Evolutionary conservation across 2,113 vertebrate species (phyloP).

Genomic region (Marmota monax): DNA sequence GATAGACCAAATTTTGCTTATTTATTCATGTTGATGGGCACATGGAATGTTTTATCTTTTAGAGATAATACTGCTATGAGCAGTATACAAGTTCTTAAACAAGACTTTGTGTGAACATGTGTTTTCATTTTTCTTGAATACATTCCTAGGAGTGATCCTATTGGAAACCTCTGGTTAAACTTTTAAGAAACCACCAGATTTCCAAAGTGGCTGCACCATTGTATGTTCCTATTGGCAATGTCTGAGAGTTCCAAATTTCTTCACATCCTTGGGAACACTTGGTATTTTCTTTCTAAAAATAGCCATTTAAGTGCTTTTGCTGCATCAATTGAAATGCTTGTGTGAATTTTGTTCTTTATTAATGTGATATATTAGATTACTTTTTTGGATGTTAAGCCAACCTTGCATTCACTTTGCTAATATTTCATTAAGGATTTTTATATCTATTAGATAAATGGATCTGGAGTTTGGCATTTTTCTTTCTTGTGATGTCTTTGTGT

Average conservation of each 20-base stretch:
- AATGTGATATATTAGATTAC: not conserved
- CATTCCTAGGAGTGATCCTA: not conserved
- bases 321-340: not conserved
- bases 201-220: not conserved
- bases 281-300: not conserved
- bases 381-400: not conserved
- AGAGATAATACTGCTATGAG: not conserved
- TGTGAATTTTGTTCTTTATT: constrained; percentile 14
- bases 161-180: not conserved
- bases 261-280: not conserved
- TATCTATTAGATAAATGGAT: not conserved
- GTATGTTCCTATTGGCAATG: not conserved
- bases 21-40: not conserved
- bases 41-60: not conserved
- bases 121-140: constrained; percentile 4
- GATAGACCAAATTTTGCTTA: not conserved
- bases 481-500: not conserved
- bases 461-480: not conserved
- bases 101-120: not conserved
- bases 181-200: constrained; percentile 35
- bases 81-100: not conserved
- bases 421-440: not conserved
- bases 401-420: constrained; percentile 6
- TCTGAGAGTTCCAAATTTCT: not conserved
- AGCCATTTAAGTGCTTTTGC: not conserved